Base-by-base conservation (phyloP, 2,888 invertebrate genomes). In the Chydorus sphaericus region DNA sequence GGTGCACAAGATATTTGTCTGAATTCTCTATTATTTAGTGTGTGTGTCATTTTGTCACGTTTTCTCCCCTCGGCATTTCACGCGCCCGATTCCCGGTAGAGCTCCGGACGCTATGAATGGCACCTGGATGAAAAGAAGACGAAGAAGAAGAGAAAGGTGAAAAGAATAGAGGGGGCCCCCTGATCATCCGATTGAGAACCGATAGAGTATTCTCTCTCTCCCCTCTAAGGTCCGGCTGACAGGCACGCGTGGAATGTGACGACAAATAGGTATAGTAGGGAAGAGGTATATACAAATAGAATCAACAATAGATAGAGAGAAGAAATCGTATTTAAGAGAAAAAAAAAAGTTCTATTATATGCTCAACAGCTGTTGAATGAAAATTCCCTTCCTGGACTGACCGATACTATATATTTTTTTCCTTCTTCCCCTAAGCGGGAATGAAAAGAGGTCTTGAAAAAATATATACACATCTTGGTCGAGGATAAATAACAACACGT, bases 221-320 rank as follows among this genome's bases (percentile, higher is more conserved):
- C 44, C 10, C 28, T 44, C 44, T 23, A 33, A 33, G 14, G 33
- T 26, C 14, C 44, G 44, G 7, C 44, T 44, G 44, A 44, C 44
- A 44, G 44, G 44, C 44, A 44, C 44, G 44, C 44, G 44, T 44
- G 44, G 44, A 44, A 44, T 44, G 44, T 44, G 44, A 44, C 44
- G 44, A 44, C 44, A 44, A 44, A 44, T 44, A 44, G 26, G 44
- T 44, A 44, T 26, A 44, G 44, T 26, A 44, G 44, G 28, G 44
- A 23, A 44, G 44, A 44, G 44, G 18, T 26, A 44, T 44, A 44
- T 44, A 44, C 44, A 44, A 44, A 44, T 44, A 44, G 44, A 44
- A 44, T 44, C 44, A 44, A 44, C 44, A 44, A 44, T 26, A 44
- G 44, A 26, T 23, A 44, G 28, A 26, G 44, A 11, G 44, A 44